Conservation (phyloP, 2,888 invertebrate genomes). For the Hypercompe scribonia region DNA sequence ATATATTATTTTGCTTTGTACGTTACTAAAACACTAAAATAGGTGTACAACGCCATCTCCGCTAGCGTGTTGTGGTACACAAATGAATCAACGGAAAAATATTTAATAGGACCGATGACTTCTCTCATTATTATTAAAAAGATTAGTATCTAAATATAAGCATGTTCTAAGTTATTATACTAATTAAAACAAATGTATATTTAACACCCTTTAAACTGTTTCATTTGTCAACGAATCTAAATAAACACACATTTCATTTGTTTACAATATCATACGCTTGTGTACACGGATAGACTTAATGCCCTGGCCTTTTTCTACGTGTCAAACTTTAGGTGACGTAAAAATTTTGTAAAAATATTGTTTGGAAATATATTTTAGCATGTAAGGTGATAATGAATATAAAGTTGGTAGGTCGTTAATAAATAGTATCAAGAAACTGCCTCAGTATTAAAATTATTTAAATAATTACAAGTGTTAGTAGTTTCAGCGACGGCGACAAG, state of each 20-base stretch:
- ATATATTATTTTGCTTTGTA: slow-evolving; percentile 10
- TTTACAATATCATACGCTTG: too few relatives aligned
- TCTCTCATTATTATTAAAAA: not conserved
- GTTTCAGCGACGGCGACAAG: not conserved
- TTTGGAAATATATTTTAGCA: too few relatives aligned
- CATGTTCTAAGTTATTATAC: not conserved
- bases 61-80: slow-evolving; percentile 11
- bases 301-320: not conserved
- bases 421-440: too few relatives aligned
- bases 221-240: not conserved
- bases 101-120: not conserved
- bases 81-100: slow-evolving; percentile 23
- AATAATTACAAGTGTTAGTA: not conserved
- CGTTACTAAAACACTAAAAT: slow-evolving; percentile 24
- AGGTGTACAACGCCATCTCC: slow-evolving; percentile 34
- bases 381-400: too few relatives aligned
- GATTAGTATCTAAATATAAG: not conserved
- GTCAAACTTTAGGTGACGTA: too few relatives aligned
- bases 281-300: not conserved
- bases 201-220: too few relatives aligned
- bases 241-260: too few relatives aligned
- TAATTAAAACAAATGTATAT: not conserved
- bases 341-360: too few relatives aligned
- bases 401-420: too few relatives aligned
- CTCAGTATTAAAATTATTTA: not conserved